Base-by-base conservation (phyloP, 2,888 invertebrate genomes). In the Flabesymbios commensalis region DNA sequence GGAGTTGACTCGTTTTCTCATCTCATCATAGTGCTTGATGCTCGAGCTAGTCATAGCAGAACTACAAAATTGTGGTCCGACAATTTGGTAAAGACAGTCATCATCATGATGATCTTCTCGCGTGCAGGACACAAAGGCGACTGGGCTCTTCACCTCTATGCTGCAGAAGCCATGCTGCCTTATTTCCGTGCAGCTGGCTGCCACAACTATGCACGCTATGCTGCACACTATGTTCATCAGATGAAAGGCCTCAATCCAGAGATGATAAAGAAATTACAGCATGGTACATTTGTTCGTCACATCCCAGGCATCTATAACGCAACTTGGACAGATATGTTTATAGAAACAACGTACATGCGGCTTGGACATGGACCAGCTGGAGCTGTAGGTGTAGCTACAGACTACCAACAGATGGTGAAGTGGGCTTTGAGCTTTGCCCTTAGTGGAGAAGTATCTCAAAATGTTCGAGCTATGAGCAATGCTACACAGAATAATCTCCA, bases 21-120 rank as follows among this genome's bases (percentile, higher is more conserved):
- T 45, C 56, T 56, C 45, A 56, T 56, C 31, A 32, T 45, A 43
- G 56, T 42, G 45, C 56, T 56, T 7, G 56, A 31, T 2, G 26
- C 10, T 42, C 42, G 45, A 24, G 56, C 42, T 19, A 54, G 54
- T 28, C 39, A n/a, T 41, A 28, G 51, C 54, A 42, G 28, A 10
- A 56, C 42, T 45, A 45, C 56, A 22, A 56, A 56, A 17, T 7
- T 53, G 53, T 53, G 53, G 53, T 36, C 14, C 5, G 53, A 53
- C 53, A 53, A 53, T 22, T 7, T 53, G 10, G 36, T 53, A 19
- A 53, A 53, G 24, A 32, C 53, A 7, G 24, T 53, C 19, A 53
- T 36, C 32, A 53, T 53, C 10, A 53, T 53, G 33, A 53, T 32
- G 33, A 53, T 19, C 32, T 36, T 53, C 36, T 49, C 28, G 10